Evolutionary conservation across 2,888 invertebrate genomes (phyloP).

Genomic region (Zygogramma bicolorata): DNA sequence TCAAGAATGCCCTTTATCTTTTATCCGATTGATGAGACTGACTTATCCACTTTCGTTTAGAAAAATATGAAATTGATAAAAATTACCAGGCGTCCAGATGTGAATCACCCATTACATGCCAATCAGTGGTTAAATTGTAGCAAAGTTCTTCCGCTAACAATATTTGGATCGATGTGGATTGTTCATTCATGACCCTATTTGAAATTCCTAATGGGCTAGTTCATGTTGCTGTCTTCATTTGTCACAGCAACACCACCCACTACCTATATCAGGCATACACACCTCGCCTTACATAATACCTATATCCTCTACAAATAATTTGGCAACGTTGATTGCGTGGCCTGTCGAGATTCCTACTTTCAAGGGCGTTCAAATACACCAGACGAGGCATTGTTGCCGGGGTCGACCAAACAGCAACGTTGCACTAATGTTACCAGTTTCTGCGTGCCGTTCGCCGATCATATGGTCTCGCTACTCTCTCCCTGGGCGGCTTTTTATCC

Average conservation of each 20-base stretch:
- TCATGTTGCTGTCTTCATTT: neutral
- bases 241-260: neutral
- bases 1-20: too few relatives aligned
- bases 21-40: too few relatives aligned
- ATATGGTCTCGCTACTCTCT: conserved; percentile 3
- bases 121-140: too few relatives aligned
- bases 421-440: conserved; percentile 6
- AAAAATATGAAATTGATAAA: too few relatives aligned
- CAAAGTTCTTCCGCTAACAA: neutral
- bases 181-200: neutral
- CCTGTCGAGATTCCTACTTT: conserved; percentile 48
- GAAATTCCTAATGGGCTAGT: neutral
- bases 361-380: conserved; percentile 28
- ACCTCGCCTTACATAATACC: conserved; percentile 27
- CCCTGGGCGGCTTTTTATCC: neutral
- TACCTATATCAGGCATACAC: neutral
- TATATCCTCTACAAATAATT: conserved; percentile 13
- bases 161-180: neutral
- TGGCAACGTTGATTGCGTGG: conserved; percentile 35
- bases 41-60: too few relatives aligned
- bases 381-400: conserved; percentile 5
- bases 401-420: neutral
- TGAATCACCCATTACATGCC: too few relatives aligned
- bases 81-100: too few relatives aligned
- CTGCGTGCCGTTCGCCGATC: conserved; percentile 1